Evolutionary conservation across 2,888 invertebrate species (phyloP).

Genomic region (Capitulum mitella): DNA sequence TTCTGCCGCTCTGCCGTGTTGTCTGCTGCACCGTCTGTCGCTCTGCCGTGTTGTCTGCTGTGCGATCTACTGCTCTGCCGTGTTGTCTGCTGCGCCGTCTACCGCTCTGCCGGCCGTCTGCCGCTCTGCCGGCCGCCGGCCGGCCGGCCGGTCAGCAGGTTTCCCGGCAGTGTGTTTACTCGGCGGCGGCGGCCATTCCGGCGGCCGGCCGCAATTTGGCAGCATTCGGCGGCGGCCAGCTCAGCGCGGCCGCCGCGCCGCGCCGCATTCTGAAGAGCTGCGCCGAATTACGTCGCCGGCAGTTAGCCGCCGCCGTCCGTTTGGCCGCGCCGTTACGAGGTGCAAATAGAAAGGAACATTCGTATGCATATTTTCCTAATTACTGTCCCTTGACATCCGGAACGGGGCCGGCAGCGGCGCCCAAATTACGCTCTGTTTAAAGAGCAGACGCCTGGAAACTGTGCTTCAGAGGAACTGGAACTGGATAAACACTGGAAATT

Average conservation of each 20-base stretch:
- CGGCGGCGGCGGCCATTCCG: neutral
- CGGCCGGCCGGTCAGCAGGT: neutral
- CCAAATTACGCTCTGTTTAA: slow-evolving; percentile 3
- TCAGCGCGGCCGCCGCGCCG: neutral
- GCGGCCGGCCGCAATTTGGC: slow-evolving; percentile 2
- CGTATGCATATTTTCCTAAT: slow-evolving; percentile 23
- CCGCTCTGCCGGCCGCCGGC: neutral
- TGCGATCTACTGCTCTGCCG: too few species aligned
- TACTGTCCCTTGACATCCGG: slow-evolving; percentile 16
- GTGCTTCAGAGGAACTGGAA: too few species aligned
- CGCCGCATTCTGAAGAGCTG: slow-evolving; percentile 2
- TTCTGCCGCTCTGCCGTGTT: too few species aligned
- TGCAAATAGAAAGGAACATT: slow-evolving; percentile 21
- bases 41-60: too few species aligned
- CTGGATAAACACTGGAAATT: too few species aligned
- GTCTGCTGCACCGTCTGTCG: too few species aligned
- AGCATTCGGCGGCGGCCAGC: neutral
- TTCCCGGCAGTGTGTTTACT: neutral
- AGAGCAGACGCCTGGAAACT: neutral
- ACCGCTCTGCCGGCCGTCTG: neutral
- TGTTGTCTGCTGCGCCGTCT: neutral
- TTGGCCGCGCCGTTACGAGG: neutral
- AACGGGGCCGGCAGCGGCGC: neutral
- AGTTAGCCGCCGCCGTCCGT: neutral
- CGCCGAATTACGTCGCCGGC: slow-evolving; percentile 3